A percentile compares a stretch with the other conserved stretches of the same genome.
Conservation (phyloP, 2,797 vertebrate genomes). For the Limosa lapponica region DNA sequence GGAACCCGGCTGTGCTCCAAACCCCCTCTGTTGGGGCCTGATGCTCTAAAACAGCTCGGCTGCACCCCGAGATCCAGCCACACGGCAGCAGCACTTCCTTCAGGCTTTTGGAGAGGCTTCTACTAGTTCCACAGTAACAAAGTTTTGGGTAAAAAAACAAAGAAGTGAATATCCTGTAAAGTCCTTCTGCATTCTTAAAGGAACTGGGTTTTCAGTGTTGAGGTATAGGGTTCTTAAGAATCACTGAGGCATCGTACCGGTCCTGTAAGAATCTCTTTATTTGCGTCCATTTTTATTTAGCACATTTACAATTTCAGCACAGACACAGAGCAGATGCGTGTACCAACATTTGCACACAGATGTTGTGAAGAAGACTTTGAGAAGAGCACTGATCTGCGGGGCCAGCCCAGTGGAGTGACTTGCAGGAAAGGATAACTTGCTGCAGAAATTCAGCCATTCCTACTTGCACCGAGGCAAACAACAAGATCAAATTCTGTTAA, state of each 20-base stretch:
- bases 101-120: background rate
- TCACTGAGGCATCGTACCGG: background rate
- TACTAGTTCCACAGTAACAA: background rate
- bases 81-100: background rate
- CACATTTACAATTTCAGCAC: slow-evolving; percentile 49
- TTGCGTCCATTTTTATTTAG: slow-evolving; percentile 35
- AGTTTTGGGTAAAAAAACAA: background rate
- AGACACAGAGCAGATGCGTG: background rate
- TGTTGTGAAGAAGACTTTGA: background rate
- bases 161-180: background rate
- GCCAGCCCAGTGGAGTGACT: background rate
- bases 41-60: background rate
- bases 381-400: background rate
- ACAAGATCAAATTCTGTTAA: background rate
- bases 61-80: background rate
- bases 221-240: background rate
- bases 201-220: background rate
- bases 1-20: background rate
- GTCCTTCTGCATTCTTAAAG: background rate
- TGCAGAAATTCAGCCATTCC: background rate
- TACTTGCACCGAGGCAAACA: background rate
- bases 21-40: background rate
- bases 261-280: slow-evolving; percentile 65
- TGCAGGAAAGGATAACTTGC: background rate
- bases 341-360: background rate